A percentile compares a stretch with the other conserved stretches of the same genome.
These are phyloP conservation scores for Beroe forskalii DNA, from an alignment of 37 sponge, comb jelly and placozoan species.

Conservation along the genomic window DNA sequence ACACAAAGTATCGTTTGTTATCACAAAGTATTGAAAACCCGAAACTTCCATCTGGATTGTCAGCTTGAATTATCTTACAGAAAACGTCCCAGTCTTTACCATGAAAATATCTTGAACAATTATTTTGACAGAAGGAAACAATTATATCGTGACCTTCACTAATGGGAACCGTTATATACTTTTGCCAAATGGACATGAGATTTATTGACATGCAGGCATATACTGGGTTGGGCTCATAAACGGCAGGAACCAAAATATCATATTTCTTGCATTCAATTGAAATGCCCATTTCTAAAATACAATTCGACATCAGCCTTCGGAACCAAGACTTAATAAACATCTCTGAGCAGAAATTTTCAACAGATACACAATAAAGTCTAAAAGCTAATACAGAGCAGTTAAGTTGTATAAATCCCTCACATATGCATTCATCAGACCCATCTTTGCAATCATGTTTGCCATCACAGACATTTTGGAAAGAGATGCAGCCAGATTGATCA, in stretches of 20 bases:
- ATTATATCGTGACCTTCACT: too few relatives aligned
- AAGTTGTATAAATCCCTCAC: background rate
- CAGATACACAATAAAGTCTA: background rate
- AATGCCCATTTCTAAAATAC: background rate
- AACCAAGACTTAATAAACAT: background rate
- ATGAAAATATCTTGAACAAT: background rate
- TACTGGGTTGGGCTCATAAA: too few relatives aligned
- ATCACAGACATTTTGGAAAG: background rate
- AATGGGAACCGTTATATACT: too few relatives aligned
- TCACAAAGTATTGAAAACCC: background rate
- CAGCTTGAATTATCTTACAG: background rate
- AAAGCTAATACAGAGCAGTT: background rate
- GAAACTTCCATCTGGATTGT: background rate
- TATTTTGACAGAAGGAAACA: background rate
- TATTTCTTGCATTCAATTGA: background rate
- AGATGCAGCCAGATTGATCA: background rate
- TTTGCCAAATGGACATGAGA: too few relatives aligned
- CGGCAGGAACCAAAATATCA: too few relatives aligned
- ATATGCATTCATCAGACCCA: background rate
- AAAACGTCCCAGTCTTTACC: background rate
- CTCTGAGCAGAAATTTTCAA: background rate
- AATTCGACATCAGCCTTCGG: background rate
- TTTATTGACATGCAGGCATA: too few relatives aligned
- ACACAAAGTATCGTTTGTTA: background rate
- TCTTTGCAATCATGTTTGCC: background rate